Evolutionary conservation across 2,888 invertebrate species (phyloP), one percentile per base, ranked within the genome.

Genomic region (Drosophila pseudotalamancana): DNA sequence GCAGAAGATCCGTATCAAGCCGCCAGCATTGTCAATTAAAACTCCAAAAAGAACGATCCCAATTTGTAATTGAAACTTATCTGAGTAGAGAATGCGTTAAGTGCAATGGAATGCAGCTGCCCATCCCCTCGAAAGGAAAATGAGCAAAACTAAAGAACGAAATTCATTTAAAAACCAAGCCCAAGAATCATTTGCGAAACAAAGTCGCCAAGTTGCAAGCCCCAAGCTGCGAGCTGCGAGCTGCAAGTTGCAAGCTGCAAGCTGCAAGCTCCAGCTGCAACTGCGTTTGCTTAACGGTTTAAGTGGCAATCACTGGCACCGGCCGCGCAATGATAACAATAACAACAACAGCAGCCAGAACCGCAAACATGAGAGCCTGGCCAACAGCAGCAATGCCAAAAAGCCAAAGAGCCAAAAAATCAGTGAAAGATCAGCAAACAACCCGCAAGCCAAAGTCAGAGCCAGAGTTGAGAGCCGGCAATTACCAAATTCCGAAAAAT

Each of bases 401-500:
- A 53, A 67, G 9, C n/a, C 6, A 43, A 29, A 29, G 25, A 29
- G 65, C 39, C 64, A 25, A 79, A 77, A 77, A 81, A 84, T 81
- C 81, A 71, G 78, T 72, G 62, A 66, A 73, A 81, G 81, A 82
- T 82, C 81, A 78, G 81, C 81, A 81, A 81, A 81, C 76, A 81
- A 63, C 43, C 63, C 63, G 54, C 55, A 39, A 65, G 61, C 42
- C 53, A 29, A n/a, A 50, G 46, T 12, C 37, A 43, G 12, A 54
- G 29, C 16, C 42, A 29, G 4, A 59, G 42, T 43, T 43, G 48
- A 64, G 73, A 77, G 77, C 72, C 75, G 72, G 87, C 80, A 85
- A 86, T 87, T 87, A 86, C 87, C 65, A 72, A 85, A 85, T 85
- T 86, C 84, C 84, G 61, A 85, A 85, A 85, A 86, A 85, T 85